Base-by-base conservation (phyloP, 2,888 invertebrate genomes). In the Sycophila texana region DNA sequence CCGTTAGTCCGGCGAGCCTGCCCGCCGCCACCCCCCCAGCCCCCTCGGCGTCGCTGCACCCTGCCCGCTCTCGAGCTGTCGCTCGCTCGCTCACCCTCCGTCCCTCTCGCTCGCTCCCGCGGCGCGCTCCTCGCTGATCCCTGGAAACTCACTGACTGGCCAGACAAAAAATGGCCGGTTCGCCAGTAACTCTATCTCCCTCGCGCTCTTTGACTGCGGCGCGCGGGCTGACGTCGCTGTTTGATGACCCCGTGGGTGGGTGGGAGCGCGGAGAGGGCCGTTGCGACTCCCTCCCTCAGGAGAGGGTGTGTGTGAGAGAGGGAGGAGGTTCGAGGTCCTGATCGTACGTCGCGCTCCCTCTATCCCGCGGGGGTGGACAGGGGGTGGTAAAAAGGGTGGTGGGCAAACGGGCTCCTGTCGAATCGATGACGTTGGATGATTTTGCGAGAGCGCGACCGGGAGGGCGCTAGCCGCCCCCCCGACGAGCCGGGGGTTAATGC, bases 81-180 rank as follows among this genome's bases (percentile, higher is more conserved):
- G 73, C 76, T 77, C 80, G 70, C 82, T 73, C 78, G 67, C 84
- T 81, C 82, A 83, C 81, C 79, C 83, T 82, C 80, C 81, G 79
- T 79, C 78, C 78, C 20, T 77, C 82, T 70, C 80, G 79, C 76
- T 79, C 83, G 81, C 84, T 86, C 30, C 13, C 61, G 5, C 57
- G 18, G 53, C 55, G 63, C 75, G 61, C 58, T 74, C 39, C 88
- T 88, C 87, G 89, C 89, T 90, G 90, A 90, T 89, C 89, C 90
- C 90, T 88, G 89, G 89, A 75, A 87, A 89, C 89, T 89, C 89
- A 89, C 89, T 90, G 89, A 90, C 90, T 90, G 88, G 88, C 88
- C 90, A 89, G 89, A 89, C 89, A 88, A 90, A 90, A 90, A 89
- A 90, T 90, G 89, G 89, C 89, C 88, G 89, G 88, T 87, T 86